These are phyloP conservation scores for Didymodactylos carnosus DNA, from an alignment of 2,888 invertebrate species.

Conservation along the genomic window DNA sequence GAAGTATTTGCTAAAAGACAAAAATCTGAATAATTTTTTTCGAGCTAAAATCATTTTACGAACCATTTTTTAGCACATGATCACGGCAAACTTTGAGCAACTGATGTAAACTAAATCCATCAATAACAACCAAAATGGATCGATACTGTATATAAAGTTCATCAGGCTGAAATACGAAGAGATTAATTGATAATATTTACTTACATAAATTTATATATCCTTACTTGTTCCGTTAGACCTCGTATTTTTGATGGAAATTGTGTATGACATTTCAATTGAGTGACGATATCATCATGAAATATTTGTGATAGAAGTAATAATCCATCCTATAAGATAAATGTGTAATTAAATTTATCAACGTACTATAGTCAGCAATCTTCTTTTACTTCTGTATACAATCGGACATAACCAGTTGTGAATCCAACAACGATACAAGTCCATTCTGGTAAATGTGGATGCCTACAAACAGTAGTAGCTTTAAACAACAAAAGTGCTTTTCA, in stretches of 20 bases:
- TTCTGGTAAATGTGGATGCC: no score
- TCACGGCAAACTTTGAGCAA: slow-evolving; percentile 52
- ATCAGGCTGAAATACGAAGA: slow-evolving; percentile 37
- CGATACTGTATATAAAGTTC: slow-evolving; percentile 56
- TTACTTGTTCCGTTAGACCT: slow-evolving; percentile 27
- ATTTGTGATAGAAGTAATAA: slow-evolving; percentile 59
- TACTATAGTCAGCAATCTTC: not conserved
- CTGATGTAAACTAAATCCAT: slow-evolving; percentile 57
- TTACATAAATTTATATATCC: not conserved
- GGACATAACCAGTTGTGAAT: slow-evolving; percentile 58
- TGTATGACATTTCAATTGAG: slow-evolving; percentile 57
- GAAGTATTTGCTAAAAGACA: not conserved
- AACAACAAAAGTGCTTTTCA: no score
- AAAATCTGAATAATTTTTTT: not conserved
- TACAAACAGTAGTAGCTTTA: no score
- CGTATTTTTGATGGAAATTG: slow-evolving; percentile 33
- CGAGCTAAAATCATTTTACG: slow-evolving; percentile 33
- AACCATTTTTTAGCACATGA: slow-evolving; percentile 42
- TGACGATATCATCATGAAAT: slow-evolving; percentile 59
- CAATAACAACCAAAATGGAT: slow-evolving; percentile 51
- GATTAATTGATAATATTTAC: not conserved
- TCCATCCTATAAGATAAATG: slow-evolving; percentile 44
- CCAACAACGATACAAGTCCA: slow-evolving; percentile 81
- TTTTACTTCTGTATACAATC: slow-evolving; percentile 59
- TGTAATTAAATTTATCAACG: not conserved